Evolutionary conservation across 2,797 vertebrate species (phyloP), one percentile per base, ranked within the genome.

Genomic region (Crax fasciolata): DNA sequence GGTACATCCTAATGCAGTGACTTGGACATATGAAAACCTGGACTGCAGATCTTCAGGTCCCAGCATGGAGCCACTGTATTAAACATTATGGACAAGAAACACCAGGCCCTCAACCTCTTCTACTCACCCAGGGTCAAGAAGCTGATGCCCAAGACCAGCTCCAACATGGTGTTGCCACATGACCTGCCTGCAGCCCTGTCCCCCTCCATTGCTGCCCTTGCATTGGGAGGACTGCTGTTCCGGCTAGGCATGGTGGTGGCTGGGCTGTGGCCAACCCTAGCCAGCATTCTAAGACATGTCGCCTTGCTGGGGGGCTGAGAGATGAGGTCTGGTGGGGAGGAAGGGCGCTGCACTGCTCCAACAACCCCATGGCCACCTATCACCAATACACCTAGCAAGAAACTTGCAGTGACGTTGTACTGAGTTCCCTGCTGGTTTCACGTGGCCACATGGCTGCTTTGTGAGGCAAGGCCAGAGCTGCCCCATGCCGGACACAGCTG

Each of bases 361-460:
- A 27, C n/a, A 38, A 10, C 57, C 18, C 35, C 2, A 0, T 1
- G 2, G 68, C 9, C 24, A 48, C 23, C 28, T 8, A 4, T 54
- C 39, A 54, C 39, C 0, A 3, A 12, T 23, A 48, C 24, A 55
- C 20, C 16, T 23, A 5, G 48, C 10, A 52, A 38, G 44, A 65
- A 28, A 20, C 7, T 51, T 65, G 11, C 44, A 24, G 23, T 39
- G 15, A 19, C 11, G 41, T 43, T 12, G 41, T 43, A 43, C 41
- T 43, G 35, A 35, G 35, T 35, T 35, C 35, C 35, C 35, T 35
- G 35, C 35, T 35, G 27, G 10, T 4, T 51, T 30, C 54, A 32
- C 4, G 25, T 1, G 24, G 11, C 1, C 21, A 11, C 0, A 13
- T 15, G 19, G 30, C 1, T 2, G 19, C 24, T 24, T 3, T 28